phyloP scores from a whole-genome alignment of 2,113 vertebrate species.

The Sakesphorus luctuosus region DNA sequence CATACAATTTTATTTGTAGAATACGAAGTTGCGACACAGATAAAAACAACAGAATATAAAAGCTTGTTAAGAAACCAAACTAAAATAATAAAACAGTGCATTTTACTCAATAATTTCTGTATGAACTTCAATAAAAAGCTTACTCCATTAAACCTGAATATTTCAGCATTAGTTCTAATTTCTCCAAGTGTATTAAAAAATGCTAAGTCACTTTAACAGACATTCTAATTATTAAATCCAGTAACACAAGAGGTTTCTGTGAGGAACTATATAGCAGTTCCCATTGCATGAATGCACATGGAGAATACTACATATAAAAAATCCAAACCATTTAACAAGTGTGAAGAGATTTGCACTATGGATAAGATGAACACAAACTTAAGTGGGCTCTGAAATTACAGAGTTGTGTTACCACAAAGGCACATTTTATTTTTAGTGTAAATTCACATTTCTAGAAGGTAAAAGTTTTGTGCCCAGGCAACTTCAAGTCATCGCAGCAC shows the following conservation, averaged over 20 bases:
- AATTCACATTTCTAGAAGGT: conserved; percentile 30
- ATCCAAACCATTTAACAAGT: neutral
- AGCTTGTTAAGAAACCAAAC: neutral
- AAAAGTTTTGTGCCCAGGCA: neutral
- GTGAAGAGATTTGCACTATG: neutral
- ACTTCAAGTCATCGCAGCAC: neutral
- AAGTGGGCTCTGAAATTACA: neutral
- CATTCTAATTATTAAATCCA: neutral
- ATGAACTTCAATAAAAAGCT: neutral
- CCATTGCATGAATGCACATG: neutral
- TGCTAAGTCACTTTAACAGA: neutral
- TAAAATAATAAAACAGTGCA: neutral
- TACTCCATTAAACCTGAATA: neutral
- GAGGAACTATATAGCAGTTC: neutral
- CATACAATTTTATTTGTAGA: conserved; percentile 28
- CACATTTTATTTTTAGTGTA: neutral
- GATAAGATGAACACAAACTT: neutral
- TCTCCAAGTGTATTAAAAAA: neutral
- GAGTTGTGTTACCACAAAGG: neutral
- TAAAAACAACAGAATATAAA: neutral
- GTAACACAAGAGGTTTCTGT: neutral
- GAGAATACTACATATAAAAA: neutral
- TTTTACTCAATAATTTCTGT: neutral
- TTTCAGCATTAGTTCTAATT: neutral
- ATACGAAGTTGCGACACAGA: neutral